Evolutionary conservation across 2,797 vertebrate species (phyloP).

Genomic region (Danio aesculapii): DNA sequence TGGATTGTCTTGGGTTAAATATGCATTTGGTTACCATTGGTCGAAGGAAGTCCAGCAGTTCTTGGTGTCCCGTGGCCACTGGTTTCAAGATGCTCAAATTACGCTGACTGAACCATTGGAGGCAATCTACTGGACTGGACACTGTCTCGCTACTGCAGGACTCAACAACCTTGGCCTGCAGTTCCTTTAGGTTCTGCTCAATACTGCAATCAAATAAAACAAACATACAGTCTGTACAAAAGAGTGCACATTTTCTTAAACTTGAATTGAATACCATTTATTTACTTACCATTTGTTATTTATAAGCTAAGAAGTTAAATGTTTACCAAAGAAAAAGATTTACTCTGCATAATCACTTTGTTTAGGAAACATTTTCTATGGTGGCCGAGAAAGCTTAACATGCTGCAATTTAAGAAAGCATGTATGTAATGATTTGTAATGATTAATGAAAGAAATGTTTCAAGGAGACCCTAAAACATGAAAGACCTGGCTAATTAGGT

Average conservation of each 20-base stretch:
- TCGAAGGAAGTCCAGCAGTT: constrained; percentile 88
- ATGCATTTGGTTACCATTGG: constrained; percentile 82
- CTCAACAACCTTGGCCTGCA: constrained; percentile 85
- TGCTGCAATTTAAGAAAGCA: too few species aligned
- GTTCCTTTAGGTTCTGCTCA: constrained; percentile 86
- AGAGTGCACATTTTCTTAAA: constrained; percentile 34
- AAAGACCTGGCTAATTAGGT: too few species aligned
- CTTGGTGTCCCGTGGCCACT: constrained; percentile 76
- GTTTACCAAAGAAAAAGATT: too few species aligned
- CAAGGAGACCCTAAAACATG: too few species aligned
- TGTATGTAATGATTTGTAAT: too few species aligned
- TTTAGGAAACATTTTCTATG: too few species aligned
- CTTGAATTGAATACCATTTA: not conserved
- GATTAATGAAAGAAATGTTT: too few species aligned
- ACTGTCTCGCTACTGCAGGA: constrained; percentile 74
- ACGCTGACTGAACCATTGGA: constrained; percentile 84
- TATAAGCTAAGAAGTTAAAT: too few species aligned
- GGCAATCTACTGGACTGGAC: constrained; percentile 81
- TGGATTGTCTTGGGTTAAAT: not conserved
- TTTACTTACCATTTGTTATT: too few species aligned
- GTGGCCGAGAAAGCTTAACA: too few species aligned
- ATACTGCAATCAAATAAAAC: constrained; percentile 75
- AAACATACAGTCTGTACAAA: constrained; percentile 39
- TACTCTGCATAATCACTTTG: too few species aligned
- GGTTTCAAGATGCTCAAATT: constrained; percentile 72